These are phyloP conservation scores for Chrosomus eos DNA, from an alignment of 2,797 vertebrate species.

Conservation along the genomic window DNA sequence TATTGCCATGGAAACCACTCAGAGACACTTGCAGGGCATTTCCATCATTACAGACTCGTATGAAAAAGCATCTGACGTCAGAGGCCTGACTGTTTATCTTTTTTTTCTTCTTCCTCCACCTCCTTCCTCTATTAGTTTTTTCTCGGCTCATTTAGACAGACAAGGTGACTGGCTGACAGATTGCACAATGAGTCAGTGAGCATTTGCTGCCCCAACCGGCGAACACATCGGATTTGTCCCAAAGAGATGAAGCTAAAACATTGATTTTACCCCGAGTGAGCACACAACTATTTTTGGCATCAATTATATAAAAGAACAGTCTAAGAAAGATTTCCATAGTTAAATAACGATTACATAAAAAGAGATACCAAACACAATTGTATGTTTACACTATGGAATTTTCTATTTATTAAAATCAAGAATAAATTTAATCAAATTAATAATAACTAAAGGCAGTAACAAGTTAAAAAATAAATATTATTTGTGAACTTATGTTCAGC, in stretches of 20 bases:
- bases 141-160: slow-evolving; percentile 65
- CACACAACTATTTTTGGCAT: slow-evolving; percentile 42
- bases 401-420: too few species aligned
- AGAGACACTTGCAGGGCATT: slow-evolving; percentile 67
- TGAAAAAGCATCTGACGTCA: slow-evolving; percentile 69
- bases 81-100: slow-evolving; percentile 67
- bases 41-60: slow-evolving; percentile 63
- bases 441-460: too few species aligned
- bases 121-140: slow-evolving; percentile 49
- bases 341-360: too few species aligned
- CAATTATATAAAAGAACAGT: slow-evolving; percentile 28
- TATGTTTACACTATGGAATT: too few species aligned
- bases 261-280: slow-evolving; percentile 33
- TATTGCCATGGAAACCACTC: slow-evolving; percentile 76
- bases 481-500: too few species aligned
- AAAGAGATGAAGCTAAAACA: slow-evolving; percentile 32
- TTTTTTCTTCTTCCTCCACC: slow-evolving; percentile 31
- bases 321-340: background rate
- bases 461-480: too few species aligned
- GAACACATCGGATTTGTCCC: slow-evolving; percentile 14
- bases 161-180: slow-evolving; percentile 66
- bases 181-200: slow-evolving; percentile 67
- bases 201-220: slow-evolving; percentile 53
- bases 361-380: too few species aligned
- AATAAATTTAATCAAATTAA: too few species aligned